phyloP scores from a whole-genome alignment of 2,888 invertebrate genomes.

The Polydesmus complanatus region DNA sequence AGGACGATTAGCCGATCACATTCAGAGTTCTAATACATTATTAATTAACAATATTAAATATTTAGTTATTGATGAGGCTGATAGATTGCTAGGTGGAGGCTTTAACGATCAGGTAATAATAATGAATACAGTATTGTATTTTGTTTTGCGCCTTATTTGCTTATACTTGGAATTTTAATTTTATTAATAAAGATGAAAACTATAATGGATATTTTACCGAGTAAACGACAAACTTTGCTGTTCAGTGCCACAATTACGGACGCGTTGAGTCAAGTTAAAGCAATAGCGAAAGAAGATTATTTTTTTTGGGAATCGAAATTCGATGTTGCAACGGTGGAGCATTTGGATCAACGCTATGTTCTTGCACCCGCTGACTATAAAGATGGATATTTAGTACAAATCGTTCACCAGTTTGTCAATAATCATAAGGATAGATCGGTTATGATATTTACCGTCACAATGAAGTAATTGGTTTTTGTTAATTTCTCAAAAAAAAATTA shows the following conservation, averaged over 20 bases:
- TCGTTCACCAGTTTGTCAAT: constrained; percentile 58
- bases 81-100: constrained; percentile 63
- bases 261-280: constrained; percentile 52
- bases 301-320: constrained; percentile 50
- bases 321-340: constrained; percentile 66
- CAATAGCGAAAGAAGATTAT: constrained; percentile 45
- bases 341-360: constrained; percentile 80
- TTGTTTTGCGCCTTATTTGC: background rate
- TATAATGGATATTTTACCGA: constrained; percentile 61
- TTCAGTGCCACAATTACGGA: constrained; percentile 95
- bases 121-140: too few species aligned
- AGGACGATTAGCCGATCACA: constrained; percentile 39
- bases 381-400: constrained; percentile 79
- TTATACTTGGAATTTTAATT: background rate
- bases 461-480: too few species aligned
- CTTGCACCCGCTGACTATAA: constrained; percentile 80
- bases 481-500: too few species aligned
- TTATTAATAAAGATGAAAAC: constrained; percentile 44
- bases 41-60: constrained; percentile 63
- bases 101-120: constrained; percentile 58
- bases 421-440: constrained; percentile 62
- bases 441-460: constrained; percentile 87
- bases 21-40: constrained; percentile 41
- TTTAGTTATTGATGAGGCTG: constrained; percentile 93
- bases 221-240: constrained; percentile 67